Evolutionary conservation across 2,797 vertebrate species (phyloP), one percentile per base, ranked within the genome.

Genomic region (Xyrichtys novacula): DNA sequence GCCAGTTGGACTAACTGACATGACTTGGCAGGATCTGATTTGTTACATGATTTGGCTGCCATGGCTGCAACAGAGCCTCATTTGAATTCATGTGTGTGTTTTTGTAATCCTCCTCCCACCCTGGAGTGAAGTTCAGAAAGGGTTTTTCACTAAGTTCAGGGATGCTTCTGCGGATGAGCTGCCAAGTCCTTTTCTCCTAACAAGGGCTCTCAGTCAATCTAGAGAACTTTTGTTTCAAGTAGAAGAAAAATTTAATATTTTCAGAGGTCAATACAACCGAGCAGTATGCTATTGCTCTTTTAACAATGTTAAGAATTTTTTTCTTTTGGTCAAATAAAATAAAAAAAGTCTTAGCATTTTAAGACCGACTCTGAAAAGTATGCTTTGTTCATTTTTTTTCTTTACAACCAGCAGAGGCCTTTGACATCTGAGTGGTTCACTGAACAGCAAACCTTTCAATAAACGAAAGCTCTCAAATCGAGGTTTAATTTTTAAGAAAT

Each of bases 1-100:
- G 83, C 84, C 87, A 90, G 83, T 85, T 89, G 88, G 85, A 89
- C 64, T 64, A 59, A 70, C 65, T 11, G 50, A 40, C 63, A 85
- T 76, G 65, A 78, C 74, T 86, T 92, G 86, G 85, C 88, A 84
- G 57, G 20, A 52, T 80, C 72, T 71, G 81, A 84, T 72, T 74
- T 78, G 83, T 75, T 85, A 75, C 80, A 86, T 78, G 83, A 84
- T 89, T 87, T 87, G 85, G 83, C 57, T 16, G 4, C 71, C 39
- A 48, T 56, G 57, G 57, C 77, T 61, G 38, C 55, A 82, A 69
- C 69, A 62, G 63, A 83, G 64, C 36, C 79, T 91, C 80, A 89
- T 89, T 90, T 72, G 73, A 71, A 93, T 91, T 85, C 75, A 78
- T 81, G 68, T 57, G 17, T 34, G 7, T 34, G 65, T 34, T 53